Percentiles rank a stretch among this genome's conserved stretches.
Conservation (phyloP, 2,797 vertebrate species). For the Diceros bicornis region DNA sequence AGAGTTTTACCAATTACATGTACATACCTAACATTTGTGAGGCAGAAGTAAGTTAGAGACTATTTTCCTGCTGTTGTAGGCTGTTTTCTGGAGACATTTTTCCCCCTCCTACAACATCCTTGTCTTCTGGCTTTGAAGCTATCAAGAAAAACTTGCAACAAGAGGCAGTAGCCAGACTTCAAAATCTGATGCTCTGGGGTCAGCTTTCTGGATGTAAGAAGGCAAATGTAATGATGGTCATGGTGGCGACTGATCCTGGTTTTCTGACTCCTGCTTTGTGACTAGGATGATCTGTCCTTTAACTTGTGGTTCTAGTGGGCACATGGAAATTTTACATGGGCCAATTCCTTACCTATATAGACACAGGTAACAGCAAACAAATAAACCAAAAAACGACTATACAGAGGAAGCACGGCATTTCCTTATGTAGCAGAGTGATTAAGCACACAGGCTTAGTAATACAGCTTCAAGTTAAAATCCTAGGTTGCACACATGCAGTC, state of each 20-base stretch:
- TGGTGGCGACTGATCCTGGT: not conserved
- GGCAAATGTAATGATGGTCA: not conserved
- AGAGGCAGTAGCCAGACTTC: not conserved
- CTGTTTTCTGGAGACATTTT: not conserved
- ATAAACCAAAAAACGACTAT: not conserved
- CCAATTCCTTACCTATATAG: not conserved
- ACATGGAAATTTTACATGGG: not conserved
- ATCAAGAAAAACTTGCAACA: not conserved
- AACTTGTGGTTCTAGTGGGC: not conserved
- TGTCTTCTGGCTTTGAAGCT: not conserved
- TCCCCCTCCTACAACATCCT: fast-evolving
- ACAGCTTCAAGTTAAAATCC: not conserved
- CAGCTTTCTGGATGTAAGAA: not conserved
- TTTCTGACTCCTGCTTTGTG: not conserved
- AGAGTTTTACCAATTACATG: not conserved
- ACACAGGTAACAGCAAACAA: not conserved
- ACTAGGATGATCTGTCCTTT: not conserved
- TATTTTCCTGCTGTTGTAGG: not conserved
- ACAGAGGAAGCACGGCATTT: not conserved
- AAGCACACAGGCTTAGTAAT: not conserved
- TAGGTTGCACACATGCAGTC: not conserved
- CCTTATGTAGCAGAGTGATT: not conserved
- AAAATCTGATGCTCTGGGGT: not conserved
- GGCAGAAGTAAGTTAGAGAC: not conserved
- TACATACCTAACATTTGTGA: not conserved